Evolutionary conservation across 1,140 invertebrate species (phyloP), one percentile per base, ranked within the genome.

Genomic region (Eurosta solidaginis): DNA sequence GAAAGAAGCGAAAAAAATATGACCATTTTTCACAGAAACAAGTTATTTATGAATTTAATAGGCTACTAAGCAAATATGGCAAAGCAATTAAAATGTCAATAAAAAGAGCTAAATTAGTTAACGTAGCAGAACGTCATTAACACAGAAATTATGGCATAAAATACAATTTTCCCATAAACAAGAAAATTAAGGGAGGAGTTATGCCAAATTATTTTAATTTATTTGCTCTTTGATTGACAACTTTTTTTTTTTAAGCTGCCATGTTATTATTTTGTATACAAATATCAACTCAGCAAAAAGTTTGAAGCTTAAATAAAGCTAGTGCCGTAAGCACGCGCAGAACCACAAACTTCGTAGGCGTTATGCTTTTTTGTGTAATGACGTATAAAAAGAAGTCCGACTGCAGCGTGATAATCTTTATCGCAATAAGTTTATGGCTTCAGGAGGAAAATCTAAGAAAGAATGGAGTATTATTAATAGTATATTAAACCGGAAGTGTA

Each of bases 131-230:
- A 68, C 12, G 40, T 68, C 36, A 68, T 68, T 68, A 68, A 9
- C 59, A 68, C 40, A 2, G n/a, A 20, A 68, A 68, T 68, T 40
- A 40, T 68, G 29, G 50, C 25, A 25, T 25, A 10, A 29, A 7
- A 20, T 33, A 33, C 20, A 14, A 68, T 20, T 68, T 68, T 68
- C 40, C 59, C n/a, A 68, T 68, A 68, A 68, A 68, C 59, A 68
- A 29, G 36, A n/a, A 17, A n/a, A 20, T 40, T 68, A 40, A n/a
- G n/a, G n/a, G n/a, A n/a, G n/a, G n/a, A n/a, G n/a, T 40, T 68
- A 68, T 42, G 59, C 59, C 59, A 68, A 68, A 68, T 68, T 40
- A 68, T 68, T 68, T 68, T 20, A 42, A 68, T 68, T 68, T 68
- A 40, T 33, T 68, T n/a, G n/a, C n/a, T 17, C 36, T 29, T 14